phyloP scores from a whole-genome alignment of 2,888 invertebrate genomes.

The Epistrophella euchroma region DNA sequence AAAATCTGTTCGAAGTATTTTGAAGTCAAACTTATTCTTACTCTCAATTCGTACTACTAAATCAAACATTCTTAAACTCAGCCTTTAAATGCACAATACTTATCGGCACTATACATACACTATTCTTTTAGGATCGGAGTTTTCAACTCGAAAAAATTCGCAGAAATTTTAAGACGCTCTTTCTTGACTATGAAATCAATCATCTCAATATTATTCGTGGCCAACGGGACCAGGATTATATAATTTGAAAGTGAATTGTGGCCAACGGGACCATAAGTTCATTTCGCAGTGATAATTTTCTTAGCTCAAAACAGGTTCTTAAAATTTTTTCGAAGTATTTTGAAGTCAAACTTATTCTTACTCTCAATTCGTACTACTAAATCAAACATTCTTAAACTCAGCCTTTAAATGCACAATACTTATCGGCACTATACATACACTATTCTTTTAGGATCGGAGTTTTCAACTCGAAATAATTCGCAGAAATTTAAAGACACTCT shows the following conservation, averaged over 20 bases:
- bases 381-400: background rate
- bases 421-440: background rate
- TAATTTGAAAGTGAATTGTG: background rate
- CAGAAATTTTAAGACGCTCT: background rate
- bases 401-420: background rate
- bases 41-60: background rate
- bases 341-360: background rate
- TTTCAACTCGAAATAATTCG: conserved; percentile 1
- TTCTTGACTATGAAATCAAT: background rate
- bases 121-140: background rate
- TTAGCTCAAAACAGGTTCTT: background rate
- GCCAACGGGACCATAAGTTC: conserved; percentile 1
- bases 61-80: background rate
- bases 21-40: background rate
- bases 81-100: background rate
- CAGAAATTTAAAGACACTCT: background rate
- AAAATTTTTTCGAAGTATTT: background rate
- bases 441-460: background rate
- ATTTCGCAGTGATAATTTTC: background rate
- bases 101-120: background rate
- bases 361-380: background rate
- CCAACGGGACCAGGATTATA: background rate
- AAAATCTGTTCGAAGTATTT: background rate
- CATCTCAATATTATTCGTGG: background rate
- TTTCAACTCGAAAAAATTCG: background rate